Conservation (phyloP, 2,113 vertebrate species). For the Nycticebus coucang region DNA sequence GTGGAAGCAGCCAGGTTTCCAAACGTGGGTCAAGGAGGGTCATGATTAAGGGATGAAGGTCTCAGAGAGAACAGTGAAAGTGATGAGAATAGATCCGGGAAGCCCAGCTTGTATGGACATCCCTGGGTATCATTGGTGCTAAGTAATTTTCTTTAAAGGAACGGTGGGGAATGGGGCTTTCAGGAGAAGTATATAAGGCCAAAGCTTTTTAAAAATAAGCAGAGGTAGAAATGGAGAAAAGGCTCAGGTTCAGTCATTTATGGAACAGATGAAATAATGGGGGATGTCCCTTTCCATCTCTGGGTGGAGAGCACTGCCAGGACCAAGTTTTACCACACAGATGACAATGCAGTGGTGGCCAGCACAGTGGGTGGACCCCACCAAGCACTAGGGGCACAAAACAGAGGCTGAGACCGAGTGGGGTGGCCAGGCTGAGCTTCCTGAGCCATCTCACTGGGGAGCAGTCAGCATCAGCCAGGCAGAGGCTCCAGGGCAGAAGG, state of each 20-base stretch:
- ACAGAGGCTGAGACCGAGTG: fast-evolving
- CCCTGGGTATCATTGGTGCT: not conserved
- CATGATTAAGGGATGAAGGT: not conserved
- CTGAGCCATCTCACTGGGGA: not conserved
- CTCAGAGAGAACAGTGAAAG: not conserved
- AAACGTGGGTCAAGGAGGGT: not conserved
- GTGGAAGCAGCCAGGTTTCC: not conserved
- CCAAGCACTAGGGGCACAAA: no score
- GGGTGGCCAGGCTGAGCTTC: not conserved
- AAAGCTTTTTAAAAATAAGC: not conserved
- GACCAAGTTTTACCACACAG: not conserved
- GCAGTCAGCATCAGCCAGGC: not conserved
- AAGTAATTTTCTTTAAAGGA: not conserved
- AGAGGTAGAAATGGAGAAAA: not conserved
- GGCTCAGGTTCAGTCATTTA: not conserved
- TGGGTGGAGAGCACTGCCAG: no score
- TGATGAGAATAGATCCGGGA: not conserved
- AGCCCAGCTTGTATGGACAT: not conserved
- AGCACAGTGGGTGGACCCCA: not conserved
- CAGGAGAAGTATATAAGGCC: not conserved
- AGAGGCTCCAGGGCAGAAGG: not conserved
- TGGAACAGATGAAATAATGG: no score
- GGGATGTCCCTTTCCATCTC: no score
- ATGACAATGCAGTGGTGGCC: not conserved
- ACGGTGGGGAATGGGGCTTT: not conserved